Evolutionary conservation across 1,140 invertebrate species (phyloP).

Genomic region (Drosophila ercepeae): DNA sequence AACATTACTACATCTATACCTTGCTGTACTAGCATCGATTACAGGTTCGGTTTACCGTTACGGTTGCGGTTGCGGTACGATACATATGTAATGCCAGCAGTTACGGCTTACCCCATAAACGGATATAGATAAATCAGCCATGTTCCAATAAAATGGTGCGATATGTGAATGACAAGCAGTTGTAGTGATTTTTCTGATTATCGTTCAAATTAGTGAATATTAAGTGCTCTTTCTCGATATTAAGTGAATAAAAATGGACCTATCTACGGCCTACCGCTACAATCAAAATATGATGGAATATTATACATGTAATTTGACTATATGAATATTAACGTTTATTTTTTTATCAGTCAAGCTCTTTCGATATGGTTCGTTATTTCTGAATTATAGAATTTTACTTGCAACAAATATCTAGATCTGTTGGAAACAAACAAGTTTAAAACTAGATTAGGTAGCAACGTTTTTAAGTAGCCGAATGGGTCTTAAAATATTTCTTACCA

Average conservation of each 20-base stretch:
- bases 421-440: too few species aligned
- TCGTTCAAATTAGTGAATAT: neutral
- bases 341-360: neutral
- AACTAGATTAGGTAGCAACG: too few species aligned
- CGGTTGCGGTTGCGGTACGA: slow-evolving; percentile 36
- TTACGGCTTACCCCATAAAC: slow-evolving; percentile 12
- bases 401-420: too few species aligned
- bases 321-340: neutral
- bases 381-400: too few species aligned
- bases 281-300: slow-evolving; percentile 99
- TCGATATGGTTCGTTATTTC: too few species aligned
- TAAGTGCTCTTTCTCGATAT: neutral
- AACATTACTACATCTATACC: slow-evolving; percentile 20
- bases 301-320: slow-evolving; percentile 94
- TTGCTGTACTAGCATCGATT: slow-evolving; percentile 38
- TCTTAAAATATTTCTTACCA: too few species aligned
- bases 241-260: slow-evolving; percentile 87
- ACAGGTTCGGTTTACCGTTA: slow-evolving; percentile 37
- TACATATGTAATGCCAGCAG: slow-evolving; percentile 14
- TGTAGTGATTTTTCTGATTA: neutral
- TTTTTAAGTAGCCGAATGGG: too few species aligned
- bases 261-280: slow-evolving; percentile 96
- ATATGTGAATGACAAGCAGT: slow-evolving; percentile 3
- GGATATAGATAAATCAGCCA: slow-evolving; percentile 1
- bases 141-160: slow-evolving; percentile 13